phyloP scores from a whole-genome alignment of 2,888 invertebrate species.

The Gymnoscelis rufifasciata region DNA sequence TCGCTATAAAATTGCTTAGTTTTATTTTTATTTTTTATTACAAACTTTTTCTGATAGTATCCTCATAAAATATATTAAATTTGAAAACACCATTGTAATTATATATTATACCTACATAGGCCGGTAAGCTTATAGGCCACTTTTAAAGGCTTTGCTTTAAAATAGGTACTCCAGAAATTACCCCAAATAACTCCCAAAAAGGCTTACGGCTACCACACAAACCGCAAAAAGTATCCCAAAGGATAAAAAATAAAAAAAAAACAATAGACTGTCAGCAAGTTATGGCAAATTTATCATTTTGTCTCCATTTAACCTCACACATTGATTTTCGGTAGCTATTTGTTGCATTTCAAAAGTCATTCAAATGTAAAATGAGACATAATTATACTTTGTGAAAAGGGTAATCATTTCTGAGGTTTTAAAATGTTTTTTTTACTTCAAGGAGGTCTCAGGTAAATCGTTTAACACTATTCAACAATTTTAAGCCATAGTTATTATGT shows the following conservation, averaged over 20 bases:
- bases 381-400: slow-evolving; percentile 15
- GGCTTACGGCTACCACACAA: slow-evolving; percentile 29
- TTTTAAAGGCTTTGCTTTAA: no score
- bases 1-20: no score
- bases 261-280: slow-evolving; percentile 31
- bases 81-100: no score
- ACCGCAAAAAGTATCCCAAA: slow-evolving; percentile 33
- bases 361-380: slow-evolving; percentile 24
- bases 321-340: slow-evolving; percentile 28
- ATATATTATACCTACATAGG: no score
- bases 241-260: slow-evolving; percentile 37
- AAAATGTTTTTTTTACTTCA: background rate
- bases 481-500: no score
- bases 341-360: slow-evolving; percentile 25
- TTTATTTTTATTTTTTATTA: no score
- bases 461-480: no score
- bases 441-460: background rate
- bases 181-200: background rate
- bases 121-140: no score
- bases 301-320: slow-evolving; percentile 29
- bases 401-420: slow-evolving; percentile 6
- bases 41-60: no score
- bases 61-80: no score
- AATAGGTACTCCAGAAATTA: no score
- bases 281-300: slow-evolving; percentile 29